Evolutionary conservation across 2,113 vertebrate species (phyloP), one percentile per base, ranked within the genome.

Genomic region (Sinocyclocheilus anshuiensis): DNA sequence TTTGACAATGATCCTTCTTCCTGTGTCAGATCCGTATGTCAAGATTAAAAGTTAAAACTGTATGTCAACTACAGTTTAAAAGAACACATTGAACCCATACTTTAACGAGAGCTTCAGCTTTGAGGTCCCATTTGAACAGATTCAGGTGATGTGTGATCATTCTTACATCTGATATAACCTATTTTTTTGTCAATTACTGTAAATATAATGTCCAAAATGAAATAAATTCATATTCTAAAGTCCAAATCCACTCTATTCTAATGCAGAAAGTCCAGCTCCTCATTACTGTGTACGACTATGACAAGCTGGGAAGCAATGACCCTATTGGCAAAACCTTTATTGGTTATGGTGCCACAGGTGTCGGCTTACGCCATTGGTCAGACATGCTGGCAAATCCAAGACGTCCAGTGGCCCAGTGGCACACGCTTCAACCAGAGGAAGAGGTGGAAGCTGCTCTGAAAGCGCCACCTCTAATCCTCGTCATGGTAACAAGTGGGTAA

Each of bases 61-160:
- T n/a, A n/a, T n/a, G n/a, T n/a, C n/a, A n/a, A n/a, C 97, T 0
- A 97, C 96, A 2, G 96, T 97, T 16, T 97, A 97, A 94, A 97
- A 97, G 92, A 97, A 97, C 90, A 97, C 97, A 0, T 94, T 97
- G 57, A 97, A 97, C 69, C 97, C 97, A 13, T 97, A 97, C 86
- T 97, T 97, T 88, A 97, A 97, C 0, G 97, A 97, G 88, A 96
- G 97, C 83, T 97, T 97, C 91, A 97, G 96, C 89, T 97, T 97
- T 59, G 97, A 97, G 29, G 95, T 97, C 63, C 95, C 97, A 82
- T 97, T 97, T 81, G 96, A 96, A 80, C 97, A 97, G 90, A 97
- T 97, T 84, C 97, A 97, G 96, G 97, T 97, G 84, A 13, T 77
- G 24, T 84, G 8, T 6, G 36, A 18, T 45, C 7, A 16, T 16